These are phyloP conservation scores for Myzus persicae DNA, from an alignment of 1,140 invertebrate genomes.

Conservation along the genomic window DNA sequence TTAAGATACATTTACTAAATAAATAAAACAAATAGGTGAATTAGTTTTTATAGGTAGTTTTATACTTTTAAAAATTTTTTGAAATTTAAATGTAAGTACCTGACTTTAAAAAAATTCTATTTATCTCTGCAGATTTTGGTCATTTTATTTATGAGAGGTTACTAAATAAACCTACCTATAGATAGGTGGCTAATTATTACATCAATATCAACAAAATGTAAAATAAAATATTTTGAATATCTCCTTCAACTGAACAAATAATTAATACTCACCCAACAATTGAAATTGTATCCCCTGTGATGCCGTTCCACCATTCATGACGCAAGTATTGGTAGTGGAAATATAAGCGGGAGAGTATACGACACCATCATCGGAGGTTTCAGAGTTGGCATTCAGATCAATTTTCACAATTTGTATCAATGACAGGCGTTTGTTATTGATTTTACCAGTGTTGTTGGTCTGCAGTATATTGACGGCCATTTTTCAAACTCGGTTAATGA, in stretches of 20 bases:
- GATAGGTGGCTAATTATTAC: too few relatives aligned
- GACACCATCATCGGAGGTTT: neutral
- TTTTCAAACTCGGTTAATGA: neutral
- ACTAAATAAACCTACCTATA: too few relatives aligned
- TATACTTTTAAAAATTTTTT: too few relatives aligned
- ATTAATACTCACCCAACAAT: constrained; percentile 6
- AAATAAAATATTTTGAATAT: neutral
- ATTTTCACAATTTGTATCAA: constrained; percentile 41
- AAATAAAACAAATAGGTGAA: too few relatives aligned
- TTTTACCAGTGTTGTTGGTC: too few relatives aligned
- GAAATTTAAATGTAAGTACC: too few relatives aligned
- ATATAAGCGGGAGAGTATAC: constrained; percentile 37
- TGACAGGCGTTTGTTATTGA: neutral
- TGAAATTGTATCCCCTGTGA: constrained; percentile 25
- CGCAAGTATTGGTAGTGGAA: neutral
- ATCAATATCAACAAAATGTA: neutral
- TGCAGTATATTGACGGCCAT: neutral
- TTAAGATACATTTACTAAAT: too few relatives aligned
- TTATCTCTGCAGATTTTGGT: too few relatives aligned
- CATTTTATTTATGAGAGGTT: too few relatives aligned
- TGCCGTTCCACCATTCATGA: neutral
- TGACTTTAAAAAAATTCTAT: too few relatives aligned
- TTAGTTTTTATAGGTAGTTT: too few relatives aligned
- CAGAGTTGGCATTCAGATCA: neutral
- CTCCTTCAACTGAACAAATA: neutral